These are phyloP conservation scores for Oxytorus armatus DNA, from an alignment of 2,888 invertebrate species.

Conservation along the genomic window DNA sequence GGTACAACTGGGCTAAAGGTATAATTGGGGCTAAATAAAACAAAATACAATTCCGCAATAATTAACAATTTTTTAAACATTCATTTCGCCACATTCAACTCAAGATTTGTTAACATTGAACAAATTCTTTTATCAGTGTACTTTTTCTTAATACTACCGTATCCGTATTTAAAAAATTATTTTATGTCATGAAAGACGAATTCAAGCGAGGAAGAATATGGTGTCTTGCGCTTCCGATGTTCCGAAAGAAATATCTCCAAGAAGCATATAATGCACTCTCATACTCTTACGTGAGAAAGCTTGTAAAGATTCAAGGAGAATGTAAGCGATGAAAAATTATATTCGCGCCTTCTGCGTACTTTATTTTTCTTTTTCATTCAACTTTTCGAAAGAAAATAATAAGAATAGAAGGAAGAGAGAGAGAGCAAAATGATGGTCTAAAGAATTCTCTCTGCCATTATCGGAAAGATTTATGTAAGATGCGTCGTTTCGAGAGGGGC, in stretches of 20 bases:
- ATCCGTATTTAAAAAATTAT: neutral
- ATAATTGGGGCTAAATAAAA: no score
- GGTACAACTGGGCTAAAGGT: no score
- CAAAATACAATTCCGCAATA: no score
- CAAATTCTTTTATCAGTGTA: no score
- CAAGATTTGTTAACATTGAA: no score
- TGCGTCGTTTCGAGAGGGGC: constrained; percentile 46
- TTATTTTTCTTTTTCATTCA: constrained; percentile 34
- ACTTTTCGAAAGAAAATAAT: constrained; percentile 39
- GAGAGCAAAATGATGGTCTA: constrained; percentile 34
- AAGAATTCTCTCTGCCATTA: constrained; percentile 52
- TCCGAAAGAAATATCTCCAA: constrained; percentile 1
- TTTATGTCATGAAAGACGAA: constrained; percentile 1
- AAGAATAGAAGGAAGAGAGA: neutral
- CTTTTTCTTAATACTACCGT: neutral
- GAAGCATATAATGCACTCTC: constrained; percentile 17
- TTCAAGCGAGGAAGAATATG: neutral
- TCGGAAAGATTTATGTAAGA: constrained; percentile 60
- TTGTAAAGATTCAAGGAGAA: constrained; percentile 26
- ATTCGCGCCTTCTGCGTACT: constrained; percentile 11
- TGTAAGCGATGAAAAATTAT: constrained; percentile 48
- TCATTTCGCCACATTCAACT: no score
- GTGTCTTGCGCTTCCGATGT: neutral
- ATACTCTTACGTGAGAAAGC: constrained; percentile 5
- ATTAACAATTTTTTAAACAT: no score